Percentiles rank a stretch among this genome's conserved stretches.
Conservation (phyloP, 2,797 vertebrate genomes). For the Nannoperca obscura region DNA sequence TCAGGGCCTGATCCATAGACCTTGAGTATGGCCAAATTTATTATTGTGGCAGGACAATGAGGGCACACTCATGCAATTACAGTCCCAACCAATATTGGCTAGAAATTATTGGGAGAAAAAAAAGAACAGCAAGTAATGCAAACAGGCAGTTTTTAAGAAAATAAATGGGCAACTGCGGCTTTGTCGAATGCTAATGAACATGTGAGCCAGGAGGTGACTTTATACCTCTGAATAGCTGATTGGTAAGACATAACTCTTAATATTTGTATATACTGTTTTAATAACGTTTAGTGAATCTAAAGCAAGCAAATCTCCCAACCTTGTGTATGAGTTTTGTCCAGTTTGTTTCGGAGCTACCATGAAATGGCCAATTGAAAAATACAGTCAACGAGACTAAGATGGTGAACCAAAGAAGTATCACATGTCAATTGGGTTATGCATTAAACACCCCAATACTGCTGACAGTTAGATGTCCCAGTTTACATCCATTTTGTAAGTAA, state of each 20-base stretch:
- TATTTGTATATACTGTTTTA: constrained; percentile 8
- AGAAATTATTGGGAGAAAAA: constrained; percentile 77
- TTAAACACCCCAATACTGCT: neutral
- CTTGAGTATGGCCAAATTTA: constrained; percentile 87
- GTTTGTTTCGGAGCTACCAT: neutral
- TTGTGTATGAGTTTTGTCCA: neutral
- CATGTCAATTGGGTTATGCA: neutral
- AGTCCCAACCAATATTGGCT: constrained; percentile 82
- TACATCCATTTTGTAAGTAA: neutral
- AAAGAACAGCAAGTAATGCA: constrained; percentile 70
- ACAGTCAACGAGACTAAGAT: neutral
- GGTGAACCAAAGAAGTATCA: neutral
- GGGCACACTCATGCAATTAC: constrained; percentile 82
- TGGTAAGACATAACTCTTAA: constrained; percentile 16
- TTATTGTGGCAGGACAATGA: constrained; percentile 91
- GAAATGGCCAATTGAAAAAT: neutral
- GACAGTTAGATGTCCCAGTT: neutral
- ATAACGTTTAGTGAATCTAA: constrained; percentile 9
- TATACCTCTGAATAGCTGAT: constrained; percentile 25
- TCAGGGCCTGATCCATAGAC: constrained; percentile 88
- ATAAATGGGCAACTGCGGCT: constrained; percentile 64
- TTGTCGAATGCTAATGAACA: constrained; percentile 67
- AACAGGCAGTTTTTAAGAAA: constrained; percentile 72
- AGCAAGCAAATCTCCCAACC: neutral
- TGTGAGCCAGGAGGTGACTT: constrained; percentile 34